Evolutionary conservation across 1,140 invertebrate species (phyloP), one percentile per base, ranked within the genome.

Genomic region (Leptinotarsa lineolata): DNA sequence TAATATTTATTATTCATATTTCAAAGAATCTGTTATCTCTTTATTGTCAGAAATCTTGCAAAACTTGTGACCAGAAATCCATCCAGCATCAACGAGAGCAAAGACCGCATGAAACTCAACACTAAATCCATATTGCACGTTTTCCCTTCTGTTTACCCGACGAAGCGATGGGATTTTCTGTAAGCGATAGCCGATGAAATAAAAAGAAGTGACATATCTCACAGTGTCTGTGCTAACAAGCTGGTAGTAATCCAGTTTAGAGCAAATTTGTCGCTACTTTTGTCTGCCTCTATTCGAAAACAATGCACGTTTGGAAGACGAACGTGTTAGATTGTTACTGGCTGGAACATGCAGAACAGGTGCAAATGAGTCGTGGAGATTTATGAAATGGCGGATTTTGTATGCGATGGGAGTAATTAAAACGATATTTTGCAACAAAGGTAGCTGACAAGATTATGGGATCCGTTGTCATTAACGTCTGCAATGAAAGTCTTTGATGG

Each of bases 191-290:
- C 60, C 39, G 45, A 48, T 63, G 61, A 71, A 71, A 71, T 21
- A 61, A 18, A 45, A 46, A 39, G 54, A 20, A 44, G 46, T 63
- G 39, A 58, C 60, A 44, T 24, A 18, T 65, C 24, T 65, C 39
- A 65, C 63, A 65, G 22, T 39, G 13, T 65, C 63, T 22, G 46
- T 58, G 39, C 72, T 73, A 73, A 73, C 72, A 73, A 73, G 72
- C 66, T 68, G 48, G 21, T 39, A 22, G 63, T 65, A 65, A 65
- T 65, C 46, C 54, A 68, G 66, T 73, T 72, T 65, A 21, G 58
- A 24, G 20, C 46, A 61, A 73, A 73, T 73, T 73, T 73, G 72
- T 68, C 48, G 58, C 48, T 65, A 72, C 71, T 64, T 72, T 58
- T 66, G 20, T 66, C 63, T 18, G 58, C 67, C 66, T 68, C 59